Evolutionary conservation across 2,113 vertebrate genomes (phyloP).

Genomic region (Calyptomena viridis): DNA sequence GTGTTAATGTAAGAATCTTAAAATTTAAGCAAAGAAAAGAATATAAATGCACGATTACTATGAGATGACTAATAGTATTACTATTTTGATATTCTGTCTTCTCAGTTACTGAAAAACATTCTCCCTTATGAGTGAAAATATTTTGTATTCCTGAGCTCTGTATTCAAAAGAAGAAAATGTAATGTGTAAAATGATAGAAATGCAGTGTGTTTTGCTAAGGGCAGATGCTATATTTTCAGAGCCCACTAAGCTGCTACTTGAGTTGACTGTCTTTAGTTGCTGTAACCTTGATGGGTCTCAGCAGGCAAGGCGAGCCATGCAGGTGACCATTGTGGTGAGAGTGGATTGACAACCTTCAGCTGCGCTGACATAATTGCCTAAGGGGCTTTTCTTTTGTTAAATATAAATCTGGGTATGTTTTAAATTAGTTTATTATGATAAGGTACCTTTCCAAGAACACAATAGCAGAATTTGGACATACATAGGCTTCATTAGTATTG

Average conservation of each 20-base stretch:
- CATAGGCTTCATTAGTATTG: not conserved
- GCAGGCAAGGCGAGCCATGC: not conserved
- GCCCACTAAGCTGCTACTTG: not conserved
- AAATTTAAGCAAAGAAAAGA: not conserved
- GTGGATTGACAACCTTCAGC: not conserved
- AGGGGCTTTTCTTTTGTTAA: not conserved
- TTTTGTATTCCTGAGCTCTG: not conserved
- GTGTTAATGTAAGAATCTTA: not conserved
- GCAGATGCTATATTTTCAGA: slow-evolving; percentile 2
- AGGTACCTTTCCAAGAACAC: slow-evolving; percentile 20
- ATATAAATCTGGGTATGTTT: not conserved
- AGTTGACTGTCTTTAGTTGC: not conserved
- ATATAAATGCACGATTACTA: not conserved
- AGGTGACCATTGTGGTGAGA: not conserved
- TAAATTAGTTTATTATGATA: slow-evolving; percentile 9
- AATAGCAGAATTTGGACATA: not conserved
- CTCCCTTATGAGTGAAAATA: not conserved
- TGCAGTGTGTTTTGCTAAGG: not conserved
- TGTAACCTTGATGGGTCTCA: not conserved
- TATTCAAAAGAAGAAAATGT: not conserved
- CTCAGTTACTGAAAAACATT: not conserved
- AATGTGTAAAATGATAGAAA: not conserved
- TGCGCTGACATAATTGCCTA: not conserved
- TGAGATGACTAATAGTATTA: not conserved
- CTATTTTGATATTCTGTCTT: not conserved